Evolutionary conservation across 2,113 vertebrate genomes (phyloP).

Genomic region (Antigone vipio): DNA sequence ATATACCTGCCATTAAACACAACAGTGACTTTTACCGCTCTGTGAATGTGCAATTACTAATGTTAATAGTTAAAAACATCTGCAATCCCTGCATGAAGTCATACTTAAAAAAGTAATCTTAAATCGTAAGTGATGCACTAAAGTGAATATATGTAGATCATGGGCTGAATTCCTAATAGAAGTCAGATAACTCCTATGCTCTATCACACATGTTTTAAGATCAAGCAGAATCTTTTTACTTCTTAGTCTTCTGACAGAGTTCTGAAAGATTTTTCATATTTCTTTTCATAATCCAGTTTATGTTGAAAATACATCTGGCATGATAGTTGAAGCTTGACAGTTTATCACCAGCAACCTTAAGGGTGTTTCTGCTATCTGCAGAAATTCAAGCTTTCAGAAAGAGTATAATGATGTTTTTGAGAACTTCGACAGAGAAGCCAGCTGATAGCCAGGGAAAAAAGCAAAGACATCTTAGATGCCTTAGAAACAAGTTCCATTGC

Average conservation of each 20-base stretch:
- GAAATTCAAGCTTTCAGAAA: background rate
- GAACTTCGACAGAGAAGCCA: background rate
- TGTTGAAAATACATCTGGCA: background rate
- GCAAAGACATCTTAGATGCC: background rate
- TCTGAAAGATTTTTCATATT: background rate
- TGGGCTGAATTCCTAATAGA: background rate
- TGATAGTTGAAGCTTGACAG: background rate
- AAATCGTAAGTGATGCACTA: background rate
- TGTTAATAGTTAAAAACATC: background rate
- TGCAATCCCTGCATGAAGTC: background rate
- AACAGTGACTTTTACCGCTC: background rate
- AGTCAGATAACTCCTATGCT: background rate
- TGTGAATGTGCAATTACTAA: background rate
- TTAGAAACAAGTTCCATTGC: background rate
- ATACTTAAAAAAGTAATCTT: background rate
- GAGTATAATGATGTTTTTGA: background rate
- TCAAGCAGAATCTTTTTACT: background rate
- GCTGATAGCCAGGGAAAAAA: background rate
- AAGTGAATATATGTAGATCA: background rate
- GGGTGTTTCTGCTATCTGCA: background rate
- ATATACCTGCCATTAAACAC: background rate
- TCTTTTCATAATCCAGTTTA: background rate
- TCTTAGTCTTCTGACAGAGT: background rate
- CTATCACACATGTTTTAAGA: background rate
- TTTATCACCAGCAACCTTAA: background rate